Base-by-base conservation (phyloP, 2,113 vertebrate species). In the Hippocampus mohnikei region DNA sequence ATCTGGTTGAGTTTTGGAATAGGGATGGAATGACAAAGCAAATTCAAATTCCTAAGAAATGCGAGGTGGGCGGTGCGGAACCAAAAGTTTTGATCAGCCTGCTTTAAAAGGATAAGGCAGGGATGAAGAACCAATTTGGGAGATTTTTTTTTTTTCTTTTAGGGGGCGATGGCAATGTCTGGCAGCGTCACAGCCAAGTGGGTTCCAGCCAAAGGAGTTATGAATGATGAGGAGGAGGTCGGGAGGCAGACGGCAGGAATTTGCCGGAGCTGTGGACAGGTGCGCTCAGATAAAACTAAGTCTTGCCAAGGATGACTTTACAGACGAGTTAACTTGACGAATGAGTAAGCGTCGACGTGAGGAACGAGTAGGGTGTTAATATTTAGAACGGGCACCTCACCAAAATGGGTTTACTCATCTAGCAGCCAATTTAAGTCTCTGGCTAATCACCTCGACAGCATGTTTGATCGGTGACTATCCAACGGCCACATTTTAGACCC, bases 241-340 rank as follows among this genome's bases (percentile, higher is more conserved):
- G 62, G 40, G 37, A 50, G n/a, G 67, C 44, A 21, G 18, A 69
- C 48, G 62, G 65, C 71, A 72, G 77, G 75, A 84, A 81, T 76
- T 75, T 77, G 71, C n/a, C 72, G 77, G 80, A 83, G 77, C 73
- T 80, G 78, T 79, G 84, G 82, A 83, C 80, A 84, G 87, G 83
- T 73, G 81, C 67, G 78, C 80, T 66, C 73, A 85, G 85, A 90
- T 88, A 85, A 84, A 88, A 81, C 62, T 0, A 74, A 71, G 71
- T 78, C 71, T 72, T 84, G 85, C 84, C 87, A 85, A 78, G 80
- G 80, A 82, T 81, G 87, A 77, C 82, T 87, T 84, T 85, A 77
- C 80, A 84, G 83, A 88, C 81, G 84, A 87, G 81, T 74, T 75
- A 74, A 23, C 81, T 77, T 88, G 83, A 88, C 86, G 81, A 82